Percentiles rank a stretch among this genome's conserved stretches.
phyloP scores from a whole-genome alignment of 2,888 invertebrate species.

The Heliconius charithonia region DNA sequence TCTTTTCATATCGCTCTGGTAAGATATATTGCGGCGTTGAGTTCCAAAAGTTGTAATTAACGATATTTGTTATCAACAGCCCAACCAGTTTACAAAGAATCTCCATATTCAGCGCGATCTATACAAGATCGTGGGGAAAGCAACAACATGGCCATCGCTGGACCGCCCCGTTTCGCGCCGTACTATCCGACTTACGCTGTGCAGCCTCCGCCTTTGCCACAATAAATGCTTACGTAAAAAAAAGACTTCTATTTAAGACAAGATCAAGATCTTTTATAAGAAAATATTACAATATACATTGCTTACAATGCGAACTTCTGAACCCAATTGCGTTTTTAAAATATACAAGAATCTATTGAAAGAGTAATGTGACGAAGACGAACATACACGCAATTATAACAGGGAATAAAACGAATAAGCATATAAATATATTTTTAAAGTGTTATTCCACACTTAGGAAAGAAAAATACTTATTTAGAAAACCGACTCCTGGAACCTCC shows the following conservation, averaged over 20 bases:
- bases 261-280: background rate
- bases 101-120: slow-evolving; percentile 83
- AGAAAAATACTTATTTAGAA: too few species aligned
- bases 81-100: slow-evolving; percentile 87
- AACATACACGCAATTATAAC: background rate
- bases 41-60: background rate
- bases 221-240: slow-evolving; percentile 51
- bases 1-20: too few species aligned
- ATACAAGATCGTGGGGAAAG: slow-evolving; percentile 86
- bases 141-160: slow-evolving; percentile 81
- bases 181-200: slow-evolving; percentile 85
- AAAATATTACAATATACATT: background rate
- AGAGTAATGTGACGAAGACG: background rate
- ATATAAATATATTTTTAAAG: too few species aligned
- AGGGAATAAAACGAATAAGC: background rate
- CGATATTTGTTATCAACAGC: slow-evolving; percentile 69
- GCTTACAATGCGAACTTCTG: too few species aligned
- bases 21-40: too few species aligned
- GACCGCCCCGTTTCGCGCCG: slow-evolving; percentile 81
- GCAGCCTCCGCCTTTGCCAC: slow-evolving; percentile 81
- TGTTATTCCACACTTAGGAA: too few species aligned
- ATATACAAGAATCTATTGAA: background rate
- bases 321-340: too few species aligned
- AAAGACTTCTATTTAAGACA: background rate
- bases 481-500: too few species aligned